Base-by-base conservation (phyloP, 2,888 invertebrate species). In the Ormyrus nitidulus region DNA sequence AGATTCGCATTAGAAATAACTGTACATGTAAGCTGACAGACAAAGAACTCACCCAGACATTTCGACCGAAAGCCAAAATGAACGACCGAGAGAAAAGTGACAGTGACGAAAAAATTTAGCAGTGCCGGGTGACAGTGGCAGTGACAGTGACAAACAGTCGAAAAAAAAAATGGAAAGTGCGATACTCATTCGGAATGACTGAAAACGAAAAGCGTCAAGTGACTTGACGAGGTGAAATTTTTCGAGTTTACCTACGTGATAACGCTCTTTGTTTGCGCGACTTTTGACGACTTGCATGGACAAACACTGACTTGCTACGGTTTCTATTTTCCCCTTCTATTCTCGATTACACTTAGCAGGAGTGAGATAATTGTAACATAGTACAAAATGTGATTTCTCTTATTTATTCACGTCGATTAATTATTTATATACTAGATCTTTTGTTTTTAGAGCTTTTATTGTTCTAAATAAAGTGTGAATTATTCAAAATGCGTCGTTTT, bases 111-210 rank as follows among this genome's bases (percentile, higher is more conserved):
- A 34, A 34, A 34, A 34, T 34, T 34, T 34, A 34, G 34, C 34
- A 34, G 34, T 34, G 34, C 34, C 34, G 4, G 34, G 78, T 71
- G 82, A 84, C 83, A 84, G 73, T 78, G 54, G 64, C 62, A n/a
- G 34, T 34, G 34, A 34, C 34, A 34, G 34, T 34, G 54, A 66
- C 66, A 53, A 51, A 53, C 65, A 62, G 56, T 58, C 49, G 65
- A 71, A 74, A 68, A 9, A 58, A 66, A 81, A 75, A 70, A 70
- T 64, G 71, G 59, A 73, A 74, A 75, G 70, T 66, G 65, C 48
- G 44, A 44, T 46, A 13, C 59, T 34, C 34, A 34, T 64, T 73
- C n/a, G 11, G 44, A 46, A 56, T 44, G 49, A 71, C 34, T 66
- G 59, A 72, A 62, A 80, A 53, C 61, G 59, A 66, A 69, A 61